phyloP scores from a whole-genome alignment of 1,140 invertebrate species.

The Dinoponera quadriceps region DNA sequence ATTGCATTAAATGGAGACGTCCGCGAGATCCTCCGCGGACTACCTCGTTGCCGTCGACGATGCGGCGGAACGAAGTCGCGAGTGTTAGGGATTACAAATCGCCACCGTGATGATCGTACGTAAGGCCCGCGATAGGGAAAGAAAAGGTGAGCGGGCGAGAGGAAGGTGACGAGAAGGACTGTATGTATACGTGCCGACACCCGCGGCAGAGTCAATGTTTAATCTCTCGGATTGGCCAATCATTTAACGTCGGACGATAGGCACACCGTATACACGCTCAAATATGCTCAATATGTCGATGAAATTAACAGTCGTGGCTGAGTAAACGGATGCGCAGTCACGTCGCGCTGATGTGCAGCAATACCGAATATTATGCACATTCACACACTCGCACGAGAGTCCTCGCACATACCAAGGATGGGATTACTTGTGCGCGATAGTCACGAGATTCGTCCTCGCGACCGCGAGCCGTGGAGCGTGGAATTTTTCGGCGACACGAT shows the following conservation, averaged over 20 bases:
- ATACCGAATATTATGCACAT: constrained; percentile 53
- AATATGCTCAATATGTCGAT: constrained; percentile 57
- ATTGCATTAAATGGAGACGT: no score
- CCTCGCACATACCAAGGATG: constrained; percentile 10
- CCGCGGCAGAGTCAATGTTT: constrained; percentile 56
- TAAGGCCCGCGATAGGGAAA: background rate
- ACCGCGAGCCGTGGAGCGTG: background rate
- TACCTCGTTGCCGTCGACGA: no score
- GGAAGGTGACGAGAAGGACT: constrained; percentile 7
- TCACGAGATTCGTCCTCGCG: background rate
- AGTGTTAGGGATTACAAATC: constrained; percentile 6
- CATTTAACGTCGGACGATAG: constrained; percentile 51
- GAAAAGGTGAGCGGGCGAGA: background rate
- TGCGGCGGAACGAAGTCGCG: background rate
- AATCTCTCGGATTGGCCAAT: constrained; percentile 56
- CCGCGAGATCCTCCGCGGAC: background rate
- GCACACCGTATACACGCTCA: constrained; percentile 40
- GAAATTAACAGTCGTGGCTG: constrained; percentile 55
- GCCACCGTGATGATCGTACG: background rate
- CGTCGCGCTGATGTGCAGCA: constrained; percentile 47
- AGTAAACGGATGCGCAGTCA: constrained; percentile 55
- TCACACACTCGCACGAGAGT: constrained; percentile 39
- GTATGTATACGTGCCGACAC: constrained; percentile 15
- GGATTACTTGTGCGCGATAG: background rate
- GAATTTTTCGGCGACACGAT: constrained; percentile 1